Base-by-base conservation (phyloP, 1,140 invertebrate species). In the Physella acuta region DNA sequence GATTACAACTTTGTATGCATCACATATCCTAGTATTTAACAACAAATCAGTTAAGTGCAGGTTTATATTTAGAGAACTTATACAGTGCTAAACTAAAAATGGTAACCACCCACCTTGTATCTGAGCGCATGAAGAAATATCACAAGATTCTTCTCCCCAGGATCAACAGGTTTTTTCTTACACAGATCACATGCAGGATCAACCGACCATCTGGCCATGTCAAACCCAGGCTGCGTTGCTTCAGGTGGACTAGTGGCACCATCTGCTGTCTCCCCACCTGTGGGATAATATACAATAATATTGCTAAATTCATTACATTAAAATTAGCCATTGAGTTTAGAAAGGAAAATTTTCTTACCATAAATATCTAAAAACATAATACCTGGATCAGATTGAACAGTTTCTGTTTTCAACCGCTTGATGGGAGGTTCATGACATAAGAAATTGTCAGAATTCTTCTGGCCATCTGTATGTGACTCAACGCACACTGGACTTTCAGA, bases 81-180 rank as follows among this genome's bases (percentile, higher is more conserved):
- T n/a, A n/a, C n/a, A n/a, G n/a, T n/a, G n/a, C n/a, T n/a, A n/a
- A n/a, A n/a, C n/a, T n/a, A n/a, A n/a, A n/a, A n/a, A n/a, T n/a
- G 14, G 44, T n/a, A 51, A 5, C 17, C 5, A 30, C 59, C 77
- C 79, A 88, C 92, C 87, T 90, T 91, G 82, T 97, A 97, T 79
- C 91, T 92, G 89, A 94, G 93, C n/a, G 94, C 94, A 85, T 98
- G 95, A 20, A 98, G 88, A 85, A 95, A 97, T 93, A 98, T 97
- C 69, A 96, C 91, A 26, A 98, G 87, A 82, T 97, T 93, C 71
- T 91, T 90, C 0, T 93, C 92, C 69, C 92, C 91, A 0, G 95
- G 95, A 83, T 98, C 95, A 67, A 92, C 86, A 85, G 94, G 96
- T 61, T 92, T 88, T 17, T 94, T 91, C 83, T 93, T 93, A 84